Base-by-base conservation (phyloP, 2,797 vertebrate species). In the Tolypeutes matacus region DNA sequence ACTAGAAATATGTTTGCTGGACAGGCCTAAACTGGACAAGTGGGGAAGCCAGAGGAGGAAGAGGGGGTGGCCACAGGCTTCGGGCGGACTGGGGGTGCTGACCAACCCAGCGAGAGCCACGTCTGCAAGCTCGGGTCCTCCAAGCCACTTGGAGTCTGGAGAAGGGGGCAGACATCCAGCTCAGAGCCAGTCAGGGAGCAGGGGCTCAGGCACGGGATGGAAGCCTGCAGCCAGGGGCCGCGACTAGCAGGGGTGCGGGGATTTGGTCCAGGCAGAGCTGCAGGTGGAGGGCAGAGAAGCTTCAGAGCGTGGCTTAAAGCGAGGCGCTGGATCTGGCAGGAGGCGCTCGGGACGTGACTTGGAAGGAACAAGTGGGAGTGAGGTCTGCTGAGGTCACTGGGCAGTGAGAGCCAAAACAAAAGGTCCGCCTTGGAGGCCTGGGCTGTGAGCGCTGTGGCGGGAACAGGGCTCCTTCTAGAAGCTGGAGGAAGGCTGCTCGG, bases 201-300 rank as follows among this genome's bases (percentile, higher is more conserved):
- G 29, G 53, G 36, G 42, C 20, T 3, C 1, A 21, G 46, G 92
- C 10, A 56, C 0, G 0, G 36, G 31, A 64, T 1, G 3, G 69
- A 70, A 62, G 18, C 15, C 53, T 20, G 18, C 53, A 56, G 53
- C 18, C 36, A 18, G n/a, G 69, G 60, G 25, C 7, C 0, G 7
- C 1, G 17, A 80, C 20, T 12, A 5, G 36, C 34, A 21, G 82
- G 39, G 8, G 72, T 65, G 36, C 15, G 27, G 8, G 31, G 60
- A 27, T 13, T n/a, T 67, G 42, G 42, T 46, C 36, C 46, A 18
- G 23, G 42, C 60, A 93, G 70, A 64, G 42, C 17, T 56, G 60
- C 65, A 46, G 34, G 84, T 39, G 29, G 72, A 75, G 29, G 17
- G 39, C 85, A 81, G 31, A 76, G 12, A 58, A 46, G 12, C 13